phyloP scores from a whole-genome alignment of 2,797 vertebrate species.

The Phrynocephalus guinanensis region DNA sequence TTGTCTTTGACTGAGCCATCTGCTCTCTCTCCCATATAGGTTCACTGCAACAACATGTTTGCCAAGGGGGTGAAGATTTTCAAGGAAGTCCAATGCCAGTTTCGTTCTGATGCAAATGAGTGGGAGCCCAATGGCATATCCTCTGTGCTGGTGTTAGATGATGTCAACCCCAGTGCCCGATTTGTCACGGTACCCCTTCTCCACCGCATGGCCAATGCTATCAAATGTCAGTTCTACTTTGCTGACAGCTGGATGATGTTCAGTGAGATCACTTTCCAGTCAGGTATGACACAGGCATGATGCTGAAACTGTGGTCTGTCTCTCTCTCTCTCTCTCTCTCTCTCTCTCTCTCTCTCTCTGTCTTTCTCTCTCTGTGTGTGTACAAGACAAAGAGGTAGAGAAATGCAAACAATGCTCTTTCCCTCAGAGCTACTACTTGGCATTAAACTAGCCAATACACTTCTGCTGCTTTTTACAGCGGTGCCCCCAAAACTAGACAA shows the following conservation, averaged over 20 bases:
- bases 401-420: not conserved
- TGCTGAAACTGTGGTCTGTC: not conserved
- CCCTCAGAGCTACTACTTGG: not conserved
- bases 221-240: conserved; percentile 97
- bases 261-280: conserved; percentile 99
- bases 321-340: too few species aligned
- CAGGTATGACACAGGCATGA: conserved; percentile 78
- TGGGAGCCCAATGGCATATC: conserved; percentile 88
- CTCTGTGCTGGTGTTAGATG: conserved; percentile 88
- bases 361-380: not conserved
- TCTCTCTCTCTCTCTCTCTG: too few species aligned
- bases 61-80: conserved; percentile 90
- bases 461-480: too few species aligned
- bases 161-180: conserved; percentile 89
- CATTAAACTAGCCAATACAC: too few species aligned
- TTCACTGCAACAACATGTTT: conserved; percentile 99
- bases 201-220: conserved; percentile 95
- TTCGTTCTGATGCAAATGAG: conserved; percentile 87
- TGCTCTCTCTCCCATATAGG: conserved; percentile 77
- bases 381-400: not conserved
- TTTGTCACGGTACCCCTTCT: conserved; percentile 92
- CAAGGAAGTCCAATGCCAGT: conserved; percentile 91
- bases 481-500: too few species aligned
- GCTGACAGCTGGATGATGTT: conserved; percentile 97
- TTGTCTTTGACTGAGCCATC: too few species aligned